A percentile compares a stretch with the other conserved stretches of the same genome.
phyloP scores from a whole-genome alignment of 2,797 vertebrate genomes.

The Geotrypetes seraphini region DNA sequence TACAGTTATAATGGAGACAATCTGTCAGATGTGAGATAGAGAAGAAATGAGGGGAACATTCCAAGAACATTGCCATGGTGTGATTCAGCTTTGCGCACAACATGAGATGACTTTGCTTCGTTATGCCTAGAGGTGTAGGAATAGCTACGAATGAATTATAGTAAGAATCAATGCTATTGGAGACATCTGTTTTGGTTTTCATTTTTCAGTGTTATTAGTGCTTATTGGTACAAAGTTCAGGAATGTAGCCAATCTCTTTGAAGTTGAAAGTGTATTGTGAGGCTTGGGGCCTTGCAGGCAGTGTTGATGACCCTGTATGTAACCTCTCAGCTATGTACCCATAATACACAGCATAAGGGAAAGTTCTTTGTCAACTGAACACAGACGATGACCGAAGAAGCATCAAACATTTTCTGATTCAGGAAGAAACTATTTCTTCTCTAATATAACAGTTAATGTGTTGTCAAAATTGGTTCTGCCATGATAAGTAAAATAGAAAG shows the following conservation, averaged over 20 bases:
- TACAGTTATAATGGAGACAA: constrained; percentile 31
- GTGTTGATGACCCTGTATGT: constrained; percentile 63
- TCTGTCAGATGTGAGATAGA: constrained; percentile 25
- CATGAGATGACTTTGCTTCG: constrained; percentile 40
- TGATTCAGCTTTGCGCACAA: constrained; percentile 28
- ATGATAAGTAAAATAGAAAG: no score
- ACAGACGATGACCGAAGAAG: background rate
- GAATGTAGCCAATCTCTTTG: constrained; percentile 69
- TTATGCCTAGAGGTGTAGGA: constrained; percentile 53
- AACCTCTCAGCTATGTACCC: constrained; percentile 55
- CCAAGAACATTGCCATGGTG: constrained; percentile 20
- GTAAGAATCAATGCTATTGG: constrained; percentile 61
- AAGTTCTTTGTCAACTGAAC: background rate
- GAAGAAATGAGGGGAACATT: constrained; percentile 34
- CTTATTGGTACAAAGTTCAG: constrained; percentile 73
- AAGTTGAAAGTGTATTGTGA: constrained; percentile 58
- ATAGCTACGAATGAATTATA: constrained; percentile 62
- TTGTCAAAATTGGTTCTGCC: no score
- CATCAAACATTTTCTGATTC: background rate
- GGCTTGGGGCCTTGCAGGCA: constrained; percentile 60
- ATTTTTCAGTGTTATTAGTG: constrained; percentile 77
- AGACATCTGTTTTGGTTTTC: constrained; percentile 78
- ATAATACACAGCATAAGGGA: constrained; percentile 16
- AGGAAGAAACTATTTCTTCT: no score
- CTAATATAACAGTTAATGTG: no score